Percentiles rank a stretch among this genome's conserved stretches.
phyloP scores from a whole-genome alignment of 2,888 invertebrate species.

The Rotaria socialis region DNA sequence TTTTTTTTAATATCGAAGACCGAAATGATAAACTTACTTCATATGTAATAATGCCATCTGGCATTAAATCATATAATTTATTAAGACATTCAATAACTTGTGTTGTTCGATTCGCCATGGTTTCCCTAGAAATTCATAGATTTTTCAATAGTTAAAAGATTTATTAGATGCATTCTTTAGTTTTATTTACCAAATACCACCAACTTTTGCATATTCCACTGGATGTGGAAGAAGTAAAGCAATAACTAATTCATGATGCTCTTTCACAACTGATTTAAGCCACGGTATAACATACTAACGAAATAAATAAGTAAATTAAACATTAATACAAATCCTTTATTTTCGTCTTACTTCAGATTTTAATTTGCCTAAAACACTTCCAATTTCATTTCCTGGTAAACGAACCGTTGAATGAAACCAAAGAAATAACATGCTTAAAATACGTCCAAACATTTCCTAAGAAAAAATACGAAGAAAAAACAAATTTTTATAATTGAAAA shows the following conservation, averaged over 20 bases:
- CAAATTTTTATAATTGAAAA: not conserved
- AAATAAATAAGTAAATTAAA: not conserved
- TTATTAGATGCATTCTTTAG: slow-evolving; percentile 52
- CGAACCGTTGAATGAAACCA: slow-evolving; percentile 99
- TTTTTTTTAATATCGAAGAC: no score
- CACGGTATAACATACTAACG: slow-evolving; percentile 78
- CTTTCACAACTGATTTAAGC: slow-evolving; percentile 76
- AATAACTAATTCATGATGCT: slow-evolving; percentile 81
- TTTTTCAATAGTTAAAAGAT: no score
- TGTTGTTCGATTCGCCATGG: slow-evolving; percentile 65
- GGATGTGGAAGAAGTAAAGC: slow-evolving; percentile 91
- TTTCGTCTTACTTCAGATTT: slow-evolving; percentile 68
- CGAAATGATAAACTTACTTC: slow-evolving; percentile 65
- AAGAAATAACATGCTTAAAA: slow-evolving; percentile 91
- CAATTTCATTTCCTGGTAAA: slow-evolving; percentile 78
- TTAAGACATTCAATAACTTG: slow-evolving; percentile 91
- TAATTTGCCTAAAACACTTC: slow-evolving; percentile 80
- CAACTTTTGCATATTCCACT: slow-evolving; percentile 86
- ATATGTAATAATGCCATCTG: slow-evolving; percentile 90
- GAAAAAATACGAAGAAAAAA: slow-evolving; percentile 9
- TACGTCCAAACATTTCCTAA: slow-evolving; percentile 71
- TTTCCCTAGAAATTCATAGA: slow-evolving; percentile 54
- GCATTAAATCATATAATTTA: slow-evolving; percentile 86
- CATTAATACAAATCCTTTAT: not conserved
- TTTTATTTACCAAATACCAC: slow-evolving; percentile 84